Evolutionary conservation across 2,113 vertebrate species (phyloP).

Genomic region (Gavia stellata): DNA sequence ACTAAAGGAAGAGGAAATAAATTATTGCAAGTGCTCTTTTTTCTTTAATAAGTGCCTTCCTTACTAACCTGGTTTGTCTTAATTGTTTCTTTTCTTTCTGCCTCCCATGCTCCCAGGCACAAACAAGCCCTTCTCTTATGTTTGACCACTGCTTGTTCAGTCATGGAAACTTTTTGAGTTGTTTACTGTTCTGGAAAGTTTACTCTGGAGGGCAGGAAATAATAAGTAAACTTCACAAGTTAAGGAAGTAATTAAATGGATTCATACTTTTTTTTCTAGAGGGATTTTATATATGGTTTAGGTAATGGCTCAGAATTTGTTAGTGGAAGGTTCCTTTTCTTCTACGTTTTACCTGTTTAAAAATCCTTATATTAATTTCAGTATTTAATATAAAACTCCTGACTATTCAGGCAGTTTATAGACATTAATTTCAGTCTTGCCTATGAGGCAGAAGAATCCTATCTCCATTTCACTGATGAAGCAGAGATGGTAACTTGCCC

Average conservation of each 20-base stretch:
- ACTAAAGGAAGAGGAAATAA: slow-evolving; percentile 18
- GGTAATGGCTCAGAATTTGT: neutral
- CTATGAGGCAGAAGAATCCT: slow-evolving; percentile 24
- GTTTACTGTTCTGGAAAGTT: slow-evolving; percentile 5
- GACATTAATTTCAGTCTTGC: slow-evolving; percentile 3
- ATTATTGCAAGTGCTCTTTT: neutral
- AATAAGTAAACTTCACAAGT: slow-evolving; percentile 37
- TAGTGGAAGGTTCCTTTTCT: neutral
- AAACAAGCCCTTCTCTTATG: neutral
- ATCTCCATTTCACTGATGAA: neutral
- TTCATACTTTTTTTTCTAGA: neutral
- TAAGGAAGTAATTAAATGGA: slow-evolving; percentile 33
- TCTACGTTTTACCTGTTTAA: neutral
- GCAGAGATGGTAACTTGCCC: neutral
- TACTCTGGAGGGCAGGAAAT: slow-evolving; percentile 23
- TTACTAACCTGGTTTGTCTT: slow-evolving; percentile 2
- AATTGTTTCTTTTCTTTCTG: slow-evolving; percentile 9
- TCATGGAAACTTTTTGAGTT: neutral
- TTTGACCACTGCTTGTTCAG: neutral
- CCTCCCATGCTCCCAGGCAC: neutral
- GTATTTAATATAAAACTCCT: slow-evolving; percentile 34
- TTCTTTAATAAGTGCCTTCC: slow-evolving; percentile 30
- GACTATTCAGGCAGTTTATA: neutral
- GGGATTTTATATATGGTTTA: neutral
- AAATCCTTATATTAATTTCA: slow-evolving; percentile 11